Conservation (phyloP, 2,113 vertebrate genomes). For the Dendropsophus ebraccatus region DNA sequence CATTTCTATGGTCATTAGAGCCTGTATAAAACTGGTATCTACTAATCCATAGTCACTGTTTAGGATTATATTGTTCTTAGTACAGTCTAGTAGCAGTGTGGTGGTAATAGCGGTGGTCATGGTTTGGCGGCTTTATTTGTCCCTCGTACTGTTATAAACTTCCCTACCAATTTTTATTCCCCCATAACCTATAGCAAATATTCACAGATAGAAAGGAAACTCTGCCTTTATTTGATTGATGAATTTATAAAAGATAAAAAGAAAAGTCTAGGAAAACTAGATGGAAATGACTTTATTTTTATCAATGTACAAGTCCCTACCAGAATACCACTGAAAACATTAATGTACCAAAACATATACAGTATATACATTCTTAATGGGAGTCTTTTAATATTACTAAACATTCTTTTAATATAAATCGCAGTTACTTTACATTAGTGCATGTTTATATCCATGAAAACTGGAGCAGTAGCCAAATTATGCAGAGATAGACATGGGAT, state of each 20-base stretch:
- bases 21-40: too few relatives aligned
- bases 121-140: too few relatives aligned
- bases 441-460: slow-evolving; percentile 63
- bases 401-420: slow-evolving; percentile 62
- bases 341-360: slow-evolving; percentile 67
- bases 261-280: neutral
- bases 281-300: slow-evolving; percentile 69
- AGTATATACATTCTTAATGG: slow-evolving; percentile 66
- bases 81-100: too few relatives aligned
- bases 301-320: slow-evolving; percentile 63
- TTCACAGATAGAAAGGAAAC: too few relatives aligned
- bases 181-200: too few relatives aligned
- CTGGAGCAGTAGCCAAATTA: slow-evolving; percentile 57
- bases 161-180: too few relatives aligned
- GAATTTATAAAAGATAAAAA: neutral
- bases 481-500: neutral
- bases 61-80: too few relatives aligned
- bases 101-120: too few relatives aligned
- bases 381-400: slow-evolving; percentile 64
- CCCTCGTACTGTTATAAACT: too few relatives aligned
- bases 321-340: slow-evolving; percentile 57
- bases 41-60: too few relatives aligned
- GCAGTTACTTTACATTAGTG: slow-evolving; percentile 62
- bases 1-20: too few relatives aligned
- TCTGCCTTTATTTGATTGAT: neutral